Evolutionary conservation across 2,888 invertebrate species (phyloP), one percentile per base, ranked within the genome.

Genomic region (Celastrina argiolus): DNA sequence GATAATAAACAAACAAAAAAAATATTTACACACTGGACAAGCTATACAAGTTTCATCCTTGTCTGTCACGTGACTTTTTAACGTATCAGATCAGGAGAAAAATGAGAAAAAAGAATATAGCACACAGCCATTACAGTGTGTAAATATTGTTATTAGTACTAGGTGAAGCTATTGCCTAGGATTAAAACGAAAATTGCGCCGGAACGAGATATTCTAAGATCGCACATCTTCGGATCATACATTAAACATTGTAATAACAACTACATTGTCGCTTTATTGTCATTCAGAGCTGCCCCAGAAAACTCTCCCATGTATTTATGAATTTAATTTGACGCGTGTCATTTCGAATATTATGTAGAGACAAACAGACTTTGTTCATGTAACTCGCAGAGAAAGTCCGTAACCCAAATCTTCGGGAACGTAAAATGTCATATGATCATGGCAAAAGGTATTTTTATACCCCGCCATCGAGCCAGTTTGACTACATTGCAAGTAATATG

Each of bases 381-480:
- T 26, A 51, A 51, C 22, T 36, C 12, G 2, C 12, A 51, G 51
- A 22, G 51, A 51, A 51, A 51, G 51, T 51, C 22, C 10, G 51
- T 51, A 51, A 51, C 51, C 51, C 51, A 51, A 26, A 51, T 51
- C 22, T 22, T 22, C 51, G 51, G 51, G 51, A 51, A 51, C 22
- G 51, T 51, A 51, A 51, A 51, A 51, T 51, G 51, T 51, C 51
- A 51, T 51, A 3, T 18, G 45, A 45, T 18, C 45, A 31, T 31
- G 31, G 36, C 36, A 45, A 45, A 22, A 51, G 22, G 51, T 51
- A 51, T 51, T 51, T 51, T 51, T 14, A 26, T 51, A 51, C 51
- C 51, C 51, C 12, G 22, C 14, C 12, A 26, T 22, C 22, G 51
- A 51, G 51, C 51, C 51, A 51, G 51, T 51, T 51, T 51, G 51